These are phyloP conservation scores for Rotaria socialis DNA, from an alignment of 2,888 invertebrate genomes.

Conservation along the genomic window DNA sequence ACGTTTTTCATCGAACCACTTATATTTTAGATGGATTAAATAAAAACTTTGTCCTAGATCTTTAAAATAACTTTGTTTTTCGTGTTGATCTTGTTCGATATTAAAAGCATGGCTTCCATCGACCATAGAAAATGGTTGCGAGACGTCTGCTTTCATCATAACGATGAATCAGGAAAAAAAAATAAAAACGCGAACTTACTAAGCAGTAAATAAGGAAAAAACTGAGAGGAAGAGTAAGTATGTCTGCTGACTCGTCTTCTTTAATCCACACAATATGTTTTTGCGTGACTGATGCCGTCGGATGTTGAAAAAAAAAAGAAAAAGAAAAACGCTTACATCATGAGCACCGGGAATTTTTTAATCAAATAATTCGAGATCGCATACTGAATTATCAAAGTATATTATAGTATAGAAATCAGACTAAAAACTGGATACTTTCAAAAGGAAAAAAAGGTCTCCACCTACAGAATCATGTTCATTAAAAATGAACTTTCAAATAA, in stretches of 20 bases:
- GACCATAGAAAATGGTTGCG: not conserved
- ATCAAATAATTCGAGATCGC: not conserved
- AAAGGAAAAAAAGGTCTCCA: not conserved
- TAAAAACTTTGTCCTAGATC: not conserved
- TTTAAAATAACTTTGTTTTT: not conserved
- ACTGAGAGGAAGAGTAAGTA: not conserved
- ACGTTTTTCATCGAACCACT: not conserved
- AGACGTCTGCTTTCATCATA: not conserved
- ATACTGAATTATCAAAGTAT: not conserved
- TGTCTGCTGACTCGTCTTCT: not conserved
- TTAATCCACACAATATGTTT: not conserved
- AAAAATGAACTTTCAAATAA: too few relatives aligned
- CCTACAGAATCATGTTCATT: not conserved
- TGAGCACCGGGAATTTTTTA: not conserved
- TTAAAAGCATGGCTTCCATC: not conserved
- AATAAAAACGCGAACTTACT: not conserved
- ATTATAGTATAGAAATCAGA: not conserved
- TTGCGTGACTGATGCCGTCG: constrained; percentile 11
- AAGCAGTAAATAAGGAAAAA: constrained; percentile 1
- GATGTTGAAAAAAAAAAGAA: not conserved
- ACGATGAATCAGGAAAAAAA: not conserved
- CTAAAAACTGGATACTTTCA: not conserved
- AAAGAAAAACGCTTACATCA: not conserved
- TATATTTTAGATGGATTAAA: not conserved
- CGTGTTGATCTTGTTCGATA: not conserved